Conservation (phyloP, 2,797 vertebrate species). For the Lagorchestes hirsutus region DNA sequence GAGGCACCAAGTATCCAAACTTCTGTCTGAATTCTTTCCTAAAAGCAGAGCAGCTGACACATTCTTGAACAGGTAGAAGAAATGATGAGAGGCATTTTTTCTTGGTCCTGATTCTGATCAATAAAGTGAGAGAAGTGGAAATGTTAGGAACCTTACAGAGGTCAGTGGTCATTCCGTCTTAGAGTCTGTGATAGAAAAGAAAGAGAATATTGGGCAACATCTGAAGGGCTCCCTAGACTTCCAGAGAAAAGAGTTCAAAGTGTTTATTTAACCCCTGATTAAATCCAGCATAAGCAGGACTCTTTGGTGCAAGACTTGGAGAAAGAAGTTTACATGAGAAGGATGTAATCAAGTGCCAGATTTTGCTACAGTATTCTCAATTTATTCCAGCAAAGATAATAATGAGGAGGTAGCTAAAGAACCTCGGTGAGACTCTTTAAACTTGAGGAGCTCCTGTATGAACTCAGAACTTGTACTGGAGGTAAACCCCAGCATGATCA, state of each 20-base stretch:
- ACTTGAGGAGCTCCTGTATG: not conserved
- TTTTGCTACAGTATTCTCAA: not conserved
- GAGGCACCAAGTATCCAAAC: not conserved
- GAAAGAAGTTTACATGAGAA: not conserved
- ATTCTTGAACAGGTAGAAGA: not conserved
- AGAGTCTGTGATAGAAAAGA: not conserved
- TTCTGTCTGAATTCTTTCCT: not conserved
- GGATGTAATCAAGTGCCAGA: not conserved
- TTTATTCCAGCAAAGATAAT: not conserved
- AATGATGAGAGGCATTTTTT: not conserved
- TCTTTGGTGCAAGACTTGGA: not conserved
- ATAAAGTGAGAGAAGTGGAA: not conserved
- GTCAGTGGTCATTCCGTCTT: not conserved
- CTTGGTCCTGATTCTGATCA: not conserved
- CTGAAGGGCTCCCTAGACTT: not conserved
- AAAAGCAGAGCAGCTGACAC: not conserved
- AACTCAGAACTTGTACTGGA: not conserved
- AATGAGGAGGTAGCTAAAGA: not conserved
- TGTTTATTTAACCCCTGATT: not conserved
- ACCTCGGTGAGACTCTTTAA: not conserved
- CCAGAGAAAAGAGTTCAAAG: not conserved
- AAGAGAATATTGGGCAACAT: not conserved
- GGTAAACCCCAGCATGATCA: not conserved
- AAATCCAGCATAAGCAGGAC: not conserved
- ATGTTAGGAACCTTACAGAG: not conserved